Conservation (phyloP, 2,797 vertebrate genomes). For the Mareca penelope region DNA sequence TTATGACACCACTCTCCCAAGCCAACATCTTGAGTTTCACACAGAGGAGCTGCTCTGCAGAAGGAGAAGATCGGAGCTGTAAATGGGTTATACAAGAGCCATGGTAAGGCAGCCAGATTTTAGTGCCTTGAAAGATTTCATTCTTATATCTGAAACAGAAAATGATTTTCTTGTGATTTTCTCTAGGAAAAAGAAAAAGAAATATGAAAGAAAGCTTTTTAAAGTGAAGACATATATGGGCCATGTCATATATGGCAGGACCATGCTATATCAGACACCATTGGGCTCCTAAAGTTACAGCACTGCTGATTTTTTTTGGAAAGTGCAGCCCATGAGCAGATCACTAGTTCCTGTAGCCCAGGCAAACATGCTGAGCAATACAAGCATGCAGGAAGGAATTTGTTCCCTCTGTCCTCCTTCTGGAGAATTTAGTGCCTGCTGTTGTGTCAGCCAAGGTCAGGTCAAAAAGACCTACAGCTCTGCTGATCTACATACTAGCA, state of each 20-base stretch:
- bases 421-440: neutral
- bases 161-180: neutral
- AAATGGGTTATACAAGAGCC: neutral
- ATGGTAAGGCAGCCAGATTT: neutral
- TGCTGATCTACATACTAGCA: fast-evolving
- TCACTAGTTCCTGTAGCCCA: neutral
- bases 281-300: neutral
- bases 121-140: neutral
- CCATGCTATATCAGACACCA: neutral
- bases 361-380: fast-evolving
- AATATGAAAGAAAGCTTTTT: neutral
- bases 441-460: neutral
- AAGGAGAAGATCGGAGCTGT: neutral
- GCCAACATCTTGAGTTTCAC: neutral
- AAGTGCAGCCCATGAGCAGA: neutral
- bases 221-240: neutral
- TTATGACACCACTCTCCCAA: neutral
- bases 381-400: fast-evolving
- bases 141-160: neutral
- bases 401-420: neutral
- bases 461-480: neutral
- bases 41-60: neutral
- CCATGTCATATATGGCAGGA: neutral
- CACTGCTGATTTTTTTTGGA: neutral
- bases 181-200: neutral